Evolutionary conservation across 2,888 invertebrate genomes (phyloP).

Genomic region (Brachynemurus nebulosus): DNA sequence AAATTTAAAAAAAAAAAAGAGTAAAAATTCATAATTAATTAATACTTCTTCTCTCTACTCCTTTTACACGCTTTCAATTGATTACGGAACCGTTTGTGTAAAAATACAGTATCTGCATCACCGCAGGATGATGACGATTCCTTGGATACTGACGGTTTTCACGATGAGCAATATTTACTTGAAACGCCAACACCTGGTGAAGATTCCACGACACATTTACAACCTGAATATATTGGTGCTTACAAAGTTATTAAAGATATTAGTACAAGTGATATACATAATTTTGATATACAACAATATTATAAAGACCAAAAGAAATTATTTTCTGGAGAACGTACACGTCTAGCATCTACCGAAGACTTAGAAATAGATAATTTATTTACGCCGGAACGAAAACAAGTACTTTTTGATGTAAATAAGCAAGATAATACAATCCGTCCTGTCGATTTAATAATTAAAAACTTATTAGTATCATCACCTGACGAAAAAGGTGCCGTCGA

Average conservation of each 20-base stretch:
- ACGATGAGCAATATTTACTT: constrained; percentile 33
- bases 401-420: constrained; percentile 36
- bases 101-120: constrained; percentile 34
- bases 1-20: too few relatives aligned
- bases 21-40: too few relatives aligned
- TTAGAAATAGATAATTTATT: constrained; percentile 25
- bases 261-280: constrained; percentile 28
- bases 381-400: constrained; percentile 25
- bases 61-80: too few relatives aligned
- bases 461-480: constrained; percentile 23
- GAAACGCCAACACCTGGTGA: constrained; percentile 33
- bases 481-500: constrained; percentile 33
- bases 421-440: constrained; percentile 31
- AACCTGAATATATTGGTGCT: constrained; percentile 19
- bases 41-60: too few relatives aligned
- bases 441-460: constrained; percentile 24
- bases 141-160: constrained; percentile 38
- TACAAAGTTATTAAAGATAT: constrained; percentile 16
- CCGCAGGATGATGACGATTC: constrained; percentile 41
- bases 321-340: constrained; percentile 27
- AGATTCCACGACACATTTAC: constrained; percentile 16
- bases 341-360: constrained; percentile 33
- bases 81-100: too few relatives aligned
- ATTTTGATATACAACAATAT: constrained; percentile 28
- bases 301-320: constrained; percentile 28